These are phyloP conservation scores for Dasyprocta punctata DNA, from an alignment of 2,113 vertebrate genomes.

Conservation along the genomic window DNA sequence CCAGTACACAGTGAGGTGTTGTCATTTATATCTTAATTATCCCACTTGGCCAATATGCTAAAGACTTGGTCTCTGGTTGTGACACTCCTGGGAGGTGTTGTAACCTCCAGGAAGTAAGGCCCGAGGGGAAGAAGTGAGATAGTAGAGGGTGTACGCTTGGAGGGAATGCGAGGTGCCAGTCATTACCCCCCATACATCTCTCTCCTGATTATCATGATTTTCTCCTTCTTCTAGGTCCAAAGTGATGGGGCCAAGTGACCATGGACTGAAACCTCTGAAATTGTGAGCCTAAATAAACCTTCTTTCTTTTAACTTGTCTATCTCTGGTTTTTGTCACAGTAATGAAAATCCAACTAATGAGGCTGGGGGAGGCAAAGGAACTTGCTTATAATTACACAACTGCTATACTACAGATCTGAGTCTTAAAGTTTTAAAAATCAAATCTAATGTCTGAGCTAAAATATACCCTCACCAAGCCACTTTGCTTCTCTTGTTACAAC, in stretches of 20 bases:
- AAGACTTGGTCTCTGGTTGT: background rate
- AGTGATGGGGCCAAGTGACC: background rate
- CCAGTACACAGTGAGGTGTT: background rate
- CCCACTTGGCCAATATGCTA: background rate
- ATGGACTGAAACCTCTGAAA: background rate
- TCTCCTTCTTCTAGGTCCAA: background rate
- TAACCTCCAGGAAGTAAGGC: background rate
- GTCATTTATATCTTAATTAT: background rate
- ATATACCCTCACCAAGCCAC: background rate
- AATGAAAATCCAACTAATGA: background rate
- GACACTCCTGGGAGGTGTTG: background rate
- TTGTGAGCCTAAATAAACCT: background rate
- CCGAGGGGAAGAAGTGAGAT: background rate
- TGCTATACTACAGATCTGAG: background rate
- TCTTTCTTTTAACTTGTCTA: background rate
- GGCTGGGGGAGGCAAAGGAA: background rate
- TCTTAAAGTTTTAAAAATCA: background rate
- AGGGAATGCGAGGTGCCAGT: background rate
- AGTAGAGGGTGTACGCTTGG: background rate
- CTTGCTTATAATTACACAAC: background rate
- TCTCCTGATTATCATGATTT: background rate
- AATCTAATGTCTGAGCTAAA: background rate
- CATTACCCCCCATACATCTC: background rate
- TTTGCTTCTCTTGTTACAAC: background rate
- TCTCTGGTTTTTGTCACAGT: background rate